phyloP scores from a whole-genome alignment of 2,888 invertebrate species.

The Hypomecis atomaria region DNA sequence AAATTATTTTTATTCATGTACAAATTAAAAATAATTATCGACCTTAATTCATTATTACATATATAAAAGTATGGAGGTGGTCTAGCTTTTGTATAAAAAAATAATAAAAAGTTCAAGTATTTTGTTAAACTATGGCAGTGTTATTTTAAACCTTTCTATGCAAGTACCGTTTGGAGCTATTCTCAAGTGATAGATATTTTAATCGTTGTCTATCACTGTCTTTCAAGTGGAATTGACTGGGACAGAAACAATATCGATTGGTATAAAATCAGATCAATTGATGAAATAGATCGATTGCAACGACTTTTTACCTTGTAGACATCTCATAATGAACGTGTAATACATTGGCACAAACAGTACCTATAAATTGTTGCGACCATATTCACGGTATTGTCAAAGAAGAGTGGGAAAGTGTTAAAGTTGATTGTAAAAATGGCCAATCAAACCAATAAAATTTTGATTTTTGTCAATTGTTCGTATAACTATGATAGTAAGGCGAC shows the following conservation, averaged over 20 bases:
- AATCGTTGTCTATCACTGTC: neutral
- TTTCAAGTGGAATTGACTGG: neutral
- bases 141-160: neutral
- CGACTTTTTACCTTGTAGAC: neutral
- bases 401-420: too few relatives aligned
- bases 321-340: neutral
- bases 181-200: neutral
- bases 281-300: neutral
- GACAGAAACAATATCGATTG: neutral
- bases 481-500: too few relatives aligned
- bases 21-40: neutral
- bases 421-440: too few relatives aligned
- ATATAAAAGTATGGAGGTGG: slow-evolving; percentile 7
- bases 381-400: too few relatives aligned
- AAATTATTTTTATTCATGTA: neutral
- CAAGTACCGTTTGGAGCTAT: neutral
- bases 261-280: neutral
- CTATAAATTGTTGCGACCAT: neutral
- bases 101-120: neutral
- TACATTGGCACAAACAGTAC: neutral
- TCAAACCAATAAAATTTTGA: too few relatives aligned
- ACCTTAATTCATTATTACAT: neutral
- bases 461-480: too few relatives aligned
- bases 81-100: slow-evolving; percentile 7
- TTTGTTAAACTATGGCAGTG: slow-evolving; percentile 17